A percentile compares a stretch with the other conserved stretches of the same genome.
Evolutionary conservation across 1,140 invertebrate species (phyloP).

Genomic region (Wiebesia pumilae): DNA sequence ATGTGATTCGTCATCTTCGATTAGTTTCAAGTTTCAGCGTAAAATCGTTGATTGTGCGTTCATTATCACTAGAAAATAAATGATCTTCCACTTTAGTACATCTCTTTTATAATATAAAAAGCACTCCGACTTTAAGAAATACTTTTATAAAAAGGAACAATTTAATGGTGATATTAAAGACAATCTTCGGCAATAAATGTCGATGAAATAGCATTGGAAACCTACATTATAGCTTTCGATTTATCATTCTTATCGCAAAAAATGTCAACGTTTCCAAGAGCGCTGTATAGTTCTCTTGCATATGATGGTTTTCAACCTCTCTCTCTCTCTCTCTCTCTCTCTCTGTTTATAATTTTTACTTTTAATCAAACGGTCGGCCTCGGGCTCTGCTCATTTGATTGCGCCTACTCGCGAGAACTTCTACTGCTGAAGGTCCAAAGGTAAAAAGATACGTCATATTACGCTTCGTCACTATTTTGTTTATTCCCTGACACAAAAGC

Average conservation of each 20-base stretch:
- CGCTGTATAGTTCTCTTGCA: conserved; percentile 30
- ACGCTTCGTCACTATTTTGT: conserved; percentile 71
- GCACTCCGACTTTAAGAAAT: neutral
- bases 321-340: neutral
- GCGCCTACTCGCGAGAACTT: neutral
- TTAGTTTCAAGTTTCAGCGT: conserved; percentile 52
- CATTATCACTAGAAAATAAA: conserved; percentile 58
- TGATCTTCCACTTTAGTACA: conserved; percentile 51
- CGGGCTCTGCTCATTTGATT: neutral
- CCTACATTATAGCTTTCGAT: neutral
- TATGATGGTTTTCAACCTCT: conserved; percentile 37
- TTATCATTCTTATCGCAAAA: conserved; percentile 56
- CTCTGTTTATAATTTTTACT: conserved; percentile 8
- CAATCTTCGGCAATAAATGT: neutral
- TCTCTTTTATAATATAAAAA: neutral
- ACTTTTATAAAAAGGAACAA: neutral
- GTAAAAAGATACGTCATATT: conserved; percentile 57
- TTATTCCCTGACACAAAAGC: conserved; percentile 64
- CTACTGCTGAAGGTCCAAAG: conserved; percentile 33
- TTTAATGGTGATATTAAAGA: neutral
- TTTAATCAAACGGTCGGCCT: neutral
- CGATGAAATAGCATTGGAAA: neutral
- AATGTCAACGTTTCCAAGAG: conserved; percentile 57
- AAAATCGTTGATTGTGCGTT: conserved; percentile 65
- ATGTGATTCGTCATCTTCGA: conserved; percentile 67